Conservation (phyloP, 2,797 vertebrate species). For the Pipistrellus nathusii region DNA sequence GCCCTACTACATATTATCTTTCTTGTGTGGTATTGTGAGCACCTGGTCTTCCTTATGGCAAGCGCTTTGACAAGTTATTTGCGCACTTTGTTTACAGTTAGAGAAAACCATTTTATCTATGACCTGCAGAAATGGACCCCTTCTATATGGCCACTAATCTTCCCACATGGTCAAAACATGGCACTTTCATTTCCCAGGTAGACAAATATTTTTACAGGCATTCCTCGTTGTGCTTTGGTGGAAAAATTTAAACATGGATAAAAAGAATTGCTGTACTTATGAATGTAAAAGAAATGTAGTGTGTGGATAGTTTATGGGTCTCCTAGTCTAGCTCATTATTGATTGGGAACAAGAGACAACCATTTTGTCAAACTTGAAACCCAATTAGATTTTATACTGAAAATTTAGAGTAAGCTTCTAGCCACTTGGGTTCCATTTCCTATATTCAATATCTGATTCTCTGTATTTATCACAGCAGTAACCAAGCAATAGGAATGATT, state of each 20-base stretch:
- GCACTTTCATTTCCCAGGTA: background rate
- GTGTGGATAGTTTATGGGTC: background rate
- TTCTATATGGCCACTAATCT: conserved; percentile 6
- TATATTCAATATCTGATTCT: conserved; percentile 36
- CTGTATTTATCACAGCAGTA: conserved; percentile 8
- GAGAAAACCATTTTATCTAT: background rate
- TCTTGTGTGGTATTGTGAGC: background rate
- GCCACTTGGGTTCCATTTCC: conserved; percentile 33
- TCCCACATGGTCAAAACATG: background rate
- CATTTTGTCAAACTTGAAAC: conserved; percentile 41
- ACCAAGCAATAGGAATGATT: background rate
- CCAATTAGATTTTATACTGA: background rate
- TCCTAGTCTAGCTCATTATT: conserved; percentile 44
- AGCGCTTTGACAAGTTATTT: background rate
- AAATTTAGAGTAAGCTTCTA: conserved; percentile 56
- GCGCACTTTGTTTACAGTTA: conserved; percentile 11
- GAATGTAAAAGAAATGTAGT: background rate
- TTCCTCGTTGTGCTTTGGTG: background rate
- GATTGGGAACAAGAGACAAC: conserved; percentile 2
- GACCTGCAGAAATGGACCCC: background rate
- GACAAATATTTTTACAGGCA: conserved; percentile 26
- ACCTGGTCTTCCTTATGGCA: background rate
- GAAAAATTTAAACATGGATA: conserved; percentile 9
- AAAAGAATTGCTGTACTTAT: background rate
- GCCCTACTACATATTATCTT: background rate